These are phyloP conservation scores for Aphyosemion australe DNA, from an alignment of 2,113 vertebrate species.

Conservation along the genomic window DNA sequence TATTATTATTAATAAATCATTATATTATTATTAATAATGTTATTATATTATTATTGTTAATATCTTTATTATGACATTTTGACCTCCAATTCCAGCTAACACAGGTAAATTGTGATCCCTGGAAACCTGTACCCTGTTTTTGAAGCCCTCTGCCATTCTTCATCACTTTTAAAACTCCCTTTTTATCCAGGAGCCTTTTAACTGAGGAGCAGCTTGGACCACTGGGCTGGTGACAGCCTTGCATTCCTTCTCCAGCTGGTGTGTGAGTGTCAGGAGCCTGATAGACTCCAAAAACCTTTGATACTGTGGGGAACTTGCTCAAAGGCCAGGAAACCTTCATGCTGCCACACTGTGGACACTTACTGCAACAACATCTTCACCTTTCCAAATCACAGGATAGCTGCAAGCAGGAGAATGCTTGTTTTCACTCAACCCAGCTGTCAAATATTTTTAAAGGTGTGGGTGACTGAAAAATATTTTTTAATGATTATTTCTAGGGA, in stretches of 20 bases:
- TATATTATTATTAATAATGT: too few relatives aligned
- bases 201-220: not conserved
- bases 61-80: not conserved
- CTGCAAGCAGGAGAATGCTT: constrained; percentile 12
- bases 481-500: too few relatives aligned
- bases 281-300: too few relatives aligned
- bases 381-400: constrained; percentile 28
- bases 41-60: too few relatives aligned
- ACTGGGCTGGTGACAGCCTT: constrained; percentile 10
- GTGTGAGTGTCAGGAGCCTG: not conserved
- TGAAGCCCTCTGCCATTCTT: not conserved
- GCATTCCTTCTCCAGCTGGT: constrained; percentile 22
- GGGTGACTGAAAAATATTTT: too few relatives aligned
- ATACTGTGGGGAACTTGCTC: constrained; percentile 38
- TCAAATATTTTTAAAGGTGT: too few relatives aligned
- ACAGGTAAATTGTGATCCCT: not conserved
- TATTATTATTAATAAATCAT: too few relatives aligned
- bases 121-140: not conserved
- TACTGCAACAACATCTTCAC: constrained; percentile 37
- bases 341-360: constrained; percentile 71
- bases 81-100: too few relatives aligned
- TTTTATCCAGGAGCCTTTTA: constrained; percentile 27
- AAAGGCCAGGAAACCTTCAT: constrained; percentile 47
- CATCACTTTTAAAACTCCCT: not conserved
- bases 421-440: too few relatives aligned